Conservation (phyloP, 2,888 invertebrate genomes). For the Patella depressa region DNA sequence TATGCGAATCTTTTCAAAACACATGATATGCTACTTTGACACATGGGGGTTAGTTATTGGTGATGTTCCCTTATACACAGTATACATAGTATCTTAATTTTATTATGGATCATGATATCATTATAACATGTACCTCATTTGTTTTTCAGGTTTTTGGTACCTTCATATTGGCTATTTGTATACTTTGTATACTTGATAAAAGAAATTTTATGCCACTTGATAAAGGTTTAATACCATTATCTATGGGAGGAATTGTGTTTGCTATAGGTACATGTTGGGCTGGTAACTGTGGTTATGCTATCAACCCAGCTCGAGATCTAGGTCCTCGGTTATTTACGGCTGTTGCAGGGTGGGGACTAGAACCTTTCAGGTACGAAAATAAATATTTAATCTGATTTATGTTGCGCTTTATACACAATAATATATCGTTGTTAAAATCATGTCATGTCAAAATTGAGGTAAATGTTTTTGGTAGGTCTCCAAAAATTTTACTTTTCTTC, state of each 20-base stretch:
- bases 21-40: no score
- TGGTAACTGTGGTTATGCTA: constrained; percentile 74
- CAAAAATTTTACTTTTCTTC: no score
- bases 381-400: no score
- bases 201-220: constrained; percentile 67
- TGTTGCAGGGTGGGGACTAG: constrained; percentile 72
- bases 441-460: no score
- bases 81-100: no score
- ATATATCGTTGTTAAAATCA: no score
- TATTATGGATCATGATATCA: background rate
- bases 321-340: constrained; percentile 74
- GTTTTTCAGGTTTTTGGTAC: constrained; percentile 71
- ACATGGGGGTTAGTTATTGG: no score
- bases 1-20: no score
- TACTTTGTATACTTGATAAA: constrained; percentile 72
- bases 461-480: no score
- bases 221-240: constrained; percentile 68
- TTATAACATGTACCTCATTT: constrained; percentile 2
- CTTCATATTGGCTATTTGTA: constrained; percentile 69
- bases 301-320: constrained; percentile 77
- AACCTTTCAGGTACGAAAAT: constrained; percentile 70
- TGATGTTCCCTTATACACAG: no score
- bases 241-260: constrained; percentile 71
- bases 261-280: constrained; percentile 73
- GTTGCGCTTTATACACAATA: no score